Conservation (phyloP, 2,888 invertebrate genomes). For the Lepeophtheirus nordmannii region DNA sequence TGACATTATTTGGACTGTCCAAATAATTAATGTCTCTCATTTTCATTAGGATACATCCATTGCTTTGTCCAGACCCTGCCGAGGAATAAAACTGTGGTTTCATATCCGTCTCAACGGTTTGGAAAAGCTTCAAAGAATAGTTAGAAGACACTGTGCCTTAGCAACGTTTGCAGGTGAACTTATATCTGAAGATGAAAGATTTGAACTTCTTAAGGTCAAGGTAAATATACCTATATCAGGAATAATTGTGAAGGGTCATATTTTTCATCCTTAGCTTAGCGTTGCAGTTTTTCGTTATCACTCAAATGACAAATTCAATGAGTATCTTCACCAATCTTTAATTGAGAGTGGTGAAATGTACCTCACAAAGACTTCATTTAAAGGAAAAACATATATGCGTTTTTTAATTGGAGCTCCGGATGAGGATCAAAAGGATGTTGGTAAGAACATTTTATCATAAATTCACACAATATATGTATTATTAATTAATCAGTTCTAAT, state of each 20-base stretch:
- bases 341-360: neutral
- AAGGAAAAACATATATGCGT: neutral
- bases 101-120: neutral
- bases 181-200: neutral
- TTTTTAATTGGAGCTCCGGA: slow-evolving; percentile 1
- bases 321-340: neutral
- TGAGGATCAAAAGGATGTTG: neutral
- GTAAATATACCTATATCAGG: neutral
- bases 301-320: neutral
- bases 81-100: slow-evolving; percentile 2
- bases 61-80: neutral
- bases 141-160: neutral
- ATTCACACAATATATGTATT: neutral
- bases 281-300: neutral
- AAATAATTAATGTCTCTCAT: neutral
- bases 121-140: neutral
- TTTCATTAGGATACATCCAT: neutral
- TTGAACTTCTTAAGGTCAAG: neutral
- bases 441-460: neutral
- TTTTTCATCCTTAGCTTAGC: neutral
- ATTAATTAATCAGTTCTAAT: neutral
- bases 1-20: neutral
- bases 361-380: neutral
- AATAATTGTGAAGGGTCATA: neutral
- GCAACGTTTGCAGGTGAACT: neutral